Conservation (phyloP, 2,113 vertebrate genomes). For the Pedionomus torquatus region DNA sequence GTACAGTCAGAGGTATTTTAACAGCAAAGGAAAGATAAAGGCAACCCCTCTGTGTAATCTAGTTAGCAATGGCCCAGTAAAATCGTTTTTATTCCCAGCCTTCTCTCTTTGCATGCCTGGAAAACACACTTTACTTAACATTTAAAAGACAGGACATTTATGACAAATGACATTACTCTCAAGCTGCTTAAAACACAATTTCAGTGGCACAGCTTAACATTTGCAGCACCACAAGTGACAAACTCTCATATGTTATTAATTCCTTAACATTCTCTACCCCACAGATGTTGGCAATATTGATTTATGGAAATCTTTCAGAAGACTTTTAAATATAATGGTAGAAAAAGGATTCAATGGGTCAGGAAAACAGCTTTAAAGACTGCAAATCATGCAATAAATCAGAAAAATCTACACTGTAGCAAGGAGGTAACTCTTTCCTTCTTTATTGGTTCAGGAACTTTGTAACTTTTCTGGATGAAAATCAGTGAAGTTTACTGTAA, state of each 20-base stretch:
- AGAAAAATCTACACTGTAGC: neutral
- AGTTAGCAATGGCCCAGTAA: neutral
- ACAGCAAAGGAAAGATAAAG: neutral
- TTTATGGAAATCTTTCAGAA: neutral
- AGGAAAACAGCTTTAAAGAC: neutral
- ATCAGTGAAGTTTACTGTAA: neutral
- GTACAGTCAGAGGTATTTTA: neutral
- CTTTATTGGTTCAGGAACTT: neutral
- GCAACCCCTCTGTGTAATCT: neutral
- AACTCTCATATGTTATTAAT: constrained; percentile 13
- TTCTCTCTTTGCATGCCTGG: neutral
- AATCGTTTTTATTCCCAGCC: neutral
- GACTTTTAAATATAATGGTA: neutral
- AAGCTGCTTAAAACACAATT: neutral
- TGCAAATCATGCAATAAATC: neutral
- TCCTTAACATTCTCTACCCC: neutral
- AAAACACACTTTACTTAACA: neutral
- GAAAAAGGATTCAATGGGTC: neutral
- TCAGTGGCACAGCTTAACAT: neutral
- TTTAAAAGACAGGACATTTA: neutral
- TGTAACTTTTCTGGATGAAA: neutral
- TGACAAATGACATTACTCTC: neutral
- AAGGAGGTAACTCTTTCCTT: neutral
- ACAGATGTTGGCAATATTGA: neutral
- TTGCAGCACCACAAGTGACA: neutral